Evolutionary conservation across 1,140 invertebrate genomes (phyloP), one percentile per base, ranked within the genome.

Genomic region (Drosophila yakuba): DNA sequence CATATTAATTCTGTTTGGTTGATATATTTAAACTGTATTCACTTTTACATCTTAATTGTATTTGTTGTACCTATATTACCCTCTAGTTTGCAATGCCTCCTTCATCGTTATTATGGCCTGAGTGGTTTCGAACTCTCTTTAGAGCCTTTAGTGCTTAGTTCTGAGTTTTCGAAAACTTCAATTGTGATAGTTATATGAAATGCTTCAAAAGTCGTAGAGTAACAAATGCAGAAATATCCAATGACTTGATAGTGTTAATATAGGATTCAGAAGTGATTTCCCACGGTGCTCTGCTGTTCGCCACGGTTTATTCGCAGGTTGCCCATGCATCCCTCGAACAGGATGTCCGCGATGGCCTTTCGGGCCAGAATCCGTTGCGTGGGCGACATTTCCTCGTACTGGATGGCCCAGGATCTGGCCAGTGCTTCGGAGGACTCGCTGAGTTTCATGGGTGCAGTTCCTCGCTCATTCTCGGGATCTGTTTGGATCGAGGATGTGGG

Each of bases 301-400:
- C 66, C 67, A 28, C 84, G 84, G 59, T 88, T 89, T 11, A 88
- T 69, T 8, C 86, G 76, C 44, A 91, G 64, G 35, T 91, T 89
- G n/a, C 90, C 86, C 86, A 91, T 88, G 57, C 90, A 91, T 25
- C 83, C 90, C 11, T 91, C 86, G 12, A 91, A 91, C 1, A 91
- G 74, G 28, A 91, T 91, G 47, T 91, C 90, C 1, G 83, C 80
- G 5, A 91, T 91, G 8, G 90, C 90, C 38, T 91, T 91, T 10
- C 90, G 59, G 0, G 90, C 90, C n/a, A 89, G 63, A 32, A 91
- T 90, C 3, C 81, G 77, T 50, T 91, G 90, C 32, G 79, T 84
- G 4, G 74, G 74, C 0, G 60, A 50, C 83, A 91, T 83, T 35
- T 91, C 90, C 39, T 91, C 86, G 25, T 90, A 91, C 45, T 91